phyloP scores from a whole-genome alignment of 2,888 invertebrate genomes.

The Caenorhabditis sinica region DNA sequence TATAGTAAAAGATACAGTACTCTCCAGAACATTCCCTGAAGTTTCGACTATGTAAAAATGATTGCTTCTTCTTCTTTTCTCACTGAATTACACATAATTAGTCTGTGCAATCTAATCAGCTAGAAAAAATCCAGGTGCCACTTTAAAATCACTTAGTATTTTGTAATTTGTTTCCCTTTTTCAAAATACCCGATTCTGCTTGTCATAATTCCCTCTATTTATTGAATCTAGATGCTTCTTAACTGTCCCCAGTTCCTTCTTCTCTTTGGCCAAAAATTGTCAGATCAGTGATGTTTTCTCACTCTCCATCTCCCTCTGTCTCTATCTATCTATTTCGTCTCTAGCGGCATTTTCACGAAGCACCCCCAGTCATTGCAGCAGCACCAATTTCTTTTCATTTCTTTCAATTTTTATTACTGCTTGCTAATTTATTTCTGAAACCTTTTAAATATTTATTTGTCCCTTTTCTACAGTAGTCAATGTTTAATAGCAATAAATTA shows the following conservation, averaged over 20 bases:
- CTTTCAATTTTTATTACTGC: slow-evolving; percentile 8
- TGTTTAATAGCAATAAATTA: slow-evolving; percentile 67
- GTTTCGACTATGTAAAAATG: slow-evolving; percentile 3
- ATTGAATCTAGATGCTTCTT: neutral
- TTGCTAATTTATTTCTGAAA: slow-evolving; percentile 32
- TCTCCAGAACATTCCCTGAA: slow-evolving; percentile 23
- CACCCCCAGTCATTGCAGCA: slow-evolving; percentile 7
- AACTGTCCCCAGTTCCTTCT: neutral
- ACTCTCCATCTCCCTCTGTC: slow-evolving; percentile 22
- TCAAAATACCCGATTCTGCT: neutral
- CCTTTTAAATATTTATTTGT: slow-evolving; percentile 11
- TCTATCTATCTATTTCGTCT: slow-evolving; percentile 35
- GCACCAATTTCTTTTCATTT: neutral
- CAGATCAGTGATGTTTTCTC: slow-evolving; percentile 54
- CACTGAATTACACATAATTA: neutral
- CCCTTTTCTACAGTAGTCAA: neutral
- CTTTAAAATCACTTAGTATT: slow-evolving; percentile 46
- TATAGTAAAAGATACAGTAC: slow-evolving; percentile 4
- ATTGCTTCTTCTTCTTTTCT: neutral
- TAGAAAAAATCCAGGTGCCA: slow-evolving; percentile 43
- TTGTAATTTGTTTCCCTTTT: neutral
- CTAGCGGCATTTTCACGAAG: slow-evolving; percentile 41
- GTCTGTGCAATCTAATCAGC: slow-evolving; percentile 21
- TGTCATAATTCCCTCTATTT: slow-evolving; percentile 50
- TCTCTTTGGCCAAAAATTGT: slow-evolving; percentile 42